These are phyloP conservation scores for Sinocyclocheilus rhinocerous DNA, from an alignment of 2,113 vertebrate species.

Conservation along the genomic window DNA sequence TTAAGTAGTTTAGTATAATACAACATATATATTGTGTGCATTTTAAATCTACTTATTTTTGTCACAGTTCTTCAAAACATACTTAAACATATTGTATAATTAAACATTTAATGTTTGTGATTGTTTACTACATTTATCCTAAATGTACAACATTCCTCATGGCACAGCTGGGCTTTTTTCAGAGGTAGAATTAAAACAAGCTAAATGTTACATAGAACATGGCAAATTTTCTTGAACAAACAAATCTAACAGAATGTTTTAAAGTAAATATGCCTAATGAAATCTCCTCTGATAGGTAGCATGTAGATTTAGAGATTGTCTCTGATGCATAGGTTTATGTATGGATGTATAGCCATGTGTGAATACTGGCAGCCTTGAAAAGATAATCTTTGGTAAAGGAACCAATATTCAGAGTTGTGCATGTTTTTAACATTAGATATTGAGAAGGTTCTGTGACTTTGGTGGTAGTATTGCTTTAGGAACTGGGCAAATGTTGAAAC, in stretches of 20 bases:
- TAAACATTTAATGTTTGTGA: not conserved
- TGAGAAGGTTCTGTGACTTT: not conserved
- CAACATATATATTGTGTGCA: not conserved
- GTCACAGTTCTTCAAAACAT: not conserved
- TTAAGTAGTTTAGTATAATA: not conserved
- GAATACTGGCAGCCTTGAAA: conserved; percentile 38
- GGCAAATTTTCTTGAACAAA: not conserved
- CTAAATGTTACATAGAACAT: not conserved
- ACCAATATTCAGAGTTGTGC: conserved; percentile 3
- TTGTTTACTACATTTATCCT: not conserved
- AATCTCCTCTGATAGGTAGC: not conserved
- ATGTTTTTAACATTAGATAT: not conserved
- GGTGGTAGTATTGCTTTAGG: not conserved
- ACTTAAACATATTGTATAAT: not conserved
- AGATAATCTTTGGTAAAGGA: conserved; percentile 55
- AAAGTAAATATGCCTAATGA: not conserved
- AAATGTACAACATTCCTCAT: not conserved
- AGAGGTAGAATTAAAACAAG: not conserved
- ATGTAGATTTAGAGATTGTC: conserved; percentile 23
- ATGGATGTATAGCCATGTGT: conserved; percentile 49
- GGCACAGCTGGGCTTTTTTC: not conserved
- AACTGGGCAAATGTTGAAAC: not conserved
- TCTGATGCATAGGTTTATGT: conserved; percentile 48
- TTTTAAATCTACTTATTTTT: not conserved
- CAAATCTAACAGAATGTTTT: not conserved